Evolutionary conservation across 2,113 vertebrate genomes (phyloP), one percentile per base, ranked within the genome.

Genomic region (Elachura formosa): DNA sequence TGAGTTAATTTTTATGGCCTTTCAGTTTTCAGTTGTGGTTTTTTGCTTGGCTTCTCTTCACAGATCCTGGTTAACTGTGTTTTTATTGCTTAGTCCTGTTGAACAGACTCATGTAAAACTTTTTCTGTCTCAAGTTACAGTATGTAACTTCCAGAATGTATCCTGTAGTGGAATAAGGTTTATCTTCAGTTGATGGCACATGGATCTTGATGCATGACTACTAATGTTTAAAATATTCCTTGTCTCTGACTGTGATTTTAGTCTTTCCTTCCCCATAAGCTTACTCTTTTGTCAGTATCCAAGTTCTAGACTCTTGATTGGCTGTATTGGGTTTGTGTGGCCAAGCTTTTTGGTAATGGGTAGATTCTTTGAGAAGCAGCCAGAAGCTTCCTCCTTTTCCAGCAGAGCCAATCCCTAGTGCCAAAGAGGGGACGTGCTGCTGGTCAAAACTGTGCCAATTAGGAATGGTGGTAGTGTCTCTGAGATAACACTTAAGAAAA

Each of bases 31-130:
- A 91, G 77, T 93, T 95, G 87, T 95, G 92, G 89, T 80, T 94
- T 94, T 93, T 95, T 91, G 76, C 89, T 95, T 94, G 93, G 89
- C 94, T 94, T 95, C 86, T 95, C 64, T 92, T 96, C 75, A 83
- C 68, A 95, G 63, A 69, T 84, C 77, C 84, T 91, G 84, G 48
- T 95, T 93, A 91, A 74, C 61, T 93, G 26, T 90, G 52, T 93
- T 96, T 93, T 87, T 69, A 85, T 91, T 96, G 92, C 91, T 87
- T n/a, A 41, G 87, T 78, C 54, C 84, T 89, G 78, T 46, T 74
- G 71, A 90, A 83, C 71, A 88, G 85, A 52, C 67, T 73, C 12
- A 18, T 36, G 68, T 85, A 66, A 66, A 90, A 74, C 54, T 51
- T 79, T 2, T 74, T 63, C 66, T 72, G 55, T 86, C 41, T 90